These are phyloP conservation scores for Scaptomyza caliginosa DNA, from an alignment of 2,888 invertebrate species.

Conservation along the genomic window DNA sequence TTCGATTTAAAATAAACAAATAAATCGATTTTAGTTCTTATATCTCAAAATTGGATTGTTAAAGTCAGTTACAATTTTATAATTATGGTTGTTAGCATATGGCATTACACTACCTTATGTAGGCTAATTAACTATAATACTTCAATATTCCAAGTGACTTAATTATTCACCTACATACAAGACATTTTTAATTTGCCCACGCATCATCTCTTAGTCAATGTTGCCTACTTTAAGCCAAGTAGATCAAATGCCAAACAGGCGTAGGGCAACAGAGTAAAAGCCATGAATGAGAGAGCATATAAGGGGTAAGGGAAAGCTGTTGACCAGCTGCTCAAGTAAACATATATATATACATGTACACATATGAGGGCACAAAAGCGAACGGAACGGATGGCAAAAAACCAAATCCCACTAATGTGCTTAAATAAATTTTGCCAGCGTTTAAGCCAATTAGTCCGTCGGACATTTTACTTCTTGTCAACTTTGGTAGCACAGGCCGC, in stretches of 20 bases:
- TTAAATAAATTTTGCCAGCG: constrained; percentile 80
- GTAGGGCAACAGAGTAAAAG: not conserved
- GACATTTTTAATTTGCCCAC: constrained; percentile 27
- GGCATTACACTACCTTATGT: not conserved
- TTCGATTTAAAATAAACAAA: not conserved
- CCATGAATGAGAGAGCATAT: not conserved
- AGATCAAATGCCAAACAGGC: constrained; percentile 49
- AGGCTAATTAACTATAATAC: constrained; percentile 24
- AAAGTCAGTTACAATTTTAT: not conserved
- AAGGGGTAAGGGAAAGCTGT: constrained; percentile 3
- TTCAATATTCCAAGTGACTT: constrained; percentile 6
- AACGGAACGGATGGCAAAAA: constrained; percentile 57
- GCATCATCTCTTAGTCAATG: constrained; percentile 16
- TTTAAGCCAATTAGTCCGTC: constrained; percentile 83
- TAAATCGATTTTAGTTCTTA: no score
- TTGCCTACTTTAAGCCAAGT: constrained; percentile 47
- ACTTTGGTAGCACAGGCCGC: constrained; percentile 72
- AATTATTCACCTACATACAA: constrained; percentile 19
- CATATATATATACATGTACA: not conserved
- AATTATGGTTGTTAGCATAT: not conserved
- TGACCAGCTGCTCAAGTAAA: constrained; percentile 55
- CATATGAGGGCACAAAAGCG: constrained; percentile 24
- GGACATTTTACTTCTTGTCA: constrained; percentile 83
- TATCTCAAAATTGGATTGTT: no score
- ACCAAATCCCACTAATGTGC: constrained; percentile 82